Conservation (phyloP, 2,113 vertebrate genomes). For the Cynopterus brachyotis region DNA sequence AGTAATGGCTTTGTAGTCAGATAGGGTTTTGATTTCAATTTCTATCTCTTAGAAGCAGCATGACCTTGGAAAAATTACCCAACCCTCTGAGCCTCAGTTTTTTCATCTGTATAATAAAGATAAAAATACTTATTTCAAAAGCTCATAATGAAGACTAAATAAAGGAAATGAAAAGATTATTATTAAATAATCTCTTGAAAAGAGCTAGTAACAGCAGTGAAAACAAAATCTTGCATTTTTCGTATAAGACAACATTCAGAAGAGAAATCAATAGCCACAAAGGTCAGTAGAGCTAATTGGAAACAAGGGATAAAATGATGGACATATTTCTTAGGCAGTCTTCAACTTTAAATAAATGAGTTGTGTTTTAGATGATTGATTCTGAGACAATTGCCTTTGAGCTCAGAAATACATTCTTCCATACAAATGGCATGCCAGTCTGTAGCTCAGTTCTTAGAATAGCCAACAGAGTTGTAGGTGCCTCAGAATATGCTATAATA, state of each 20-base stretch:
- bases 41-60: background rate
- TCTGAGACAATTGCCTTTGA: background rate
- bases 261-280: conserved; percentile 46
- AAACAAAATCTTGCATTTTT: conserved; percentile 18
- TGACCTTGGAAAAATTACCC: background rate
- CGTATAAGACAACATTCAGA: background rate
- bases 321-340: background rate
- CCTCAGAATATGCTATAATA: background rate
- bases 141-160: background rate
- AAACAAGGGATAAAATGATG: background rate
- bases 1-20: background rate
- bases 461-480: background rate
- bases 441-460: background rate
- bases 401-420: background rate
- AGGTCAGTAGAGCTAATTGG: background rate
- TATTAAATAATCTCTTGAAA: background rate
- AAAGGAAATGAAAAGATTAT: background rate
- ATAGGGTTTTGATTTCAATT: background rate
- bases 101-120: background rate
- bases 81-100: background rate
- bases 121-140: background rate
- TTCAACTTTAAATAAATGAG: background rate
- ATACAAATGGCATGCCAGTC: background rate
- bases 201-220: background rate
- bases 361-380: background rate